phyloP scores from a whole-genome alignment of 2,888 invertebrate species.

The Chloroclystis v-ata region DNA sequence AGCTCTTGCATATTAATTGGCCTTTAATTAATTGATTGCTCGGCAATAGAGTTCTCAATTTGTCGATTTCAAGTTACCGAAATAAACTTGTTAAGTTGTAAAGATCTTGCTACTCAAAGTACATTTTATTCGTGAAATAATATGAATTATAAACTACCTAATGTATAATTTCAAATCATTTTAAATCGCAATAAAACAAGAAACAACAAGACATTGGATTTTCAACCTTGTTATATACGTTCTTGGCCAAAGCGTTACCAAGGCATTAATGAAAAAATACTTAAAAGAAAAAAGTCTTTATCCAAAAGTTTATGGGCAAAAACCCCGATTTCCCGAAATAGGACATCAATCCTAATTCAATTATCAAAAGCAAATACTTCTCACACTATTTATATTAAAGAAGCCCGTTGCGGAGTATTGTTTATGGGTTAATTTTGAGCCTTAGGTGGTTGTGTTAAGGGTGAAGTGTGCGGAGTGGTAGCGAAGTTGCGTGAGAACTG shows the following conservation, averaged over 20 bases:
- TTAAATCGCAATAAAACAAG: too few relatives aligned
- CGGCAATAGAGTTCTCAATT: not conserved
- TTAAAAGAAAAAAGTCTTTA: not conserved
- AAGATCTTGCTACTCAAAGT: too few relatives aligned
- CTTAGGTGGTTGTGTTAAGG: slow-evolving; percentile 1
- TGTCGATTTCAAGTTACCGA: not conserved
- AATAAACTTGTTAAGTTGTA: too few relatives aligned
- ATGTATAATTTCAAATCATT: too few relatives aligned
- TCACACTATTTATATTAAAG: slow-evolving; percentile 37
- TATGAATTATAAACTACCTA: too few relatives aligned
- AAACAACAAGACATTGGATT: too few relatives aligned
- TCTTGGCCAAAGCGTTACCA: too few relatives aligned
- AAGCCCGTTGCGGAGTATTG: slow-evolving; percentile 48
- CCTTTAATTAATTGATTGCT: slow-evolving; percentile 1
- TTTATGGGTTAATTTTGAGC: not conserved
- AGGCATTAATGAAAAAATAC: too few relatives aligned
- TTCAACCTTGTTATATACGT: too few relatives aligned
- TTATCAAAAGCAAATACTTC: slow-evolving; percentile 10
- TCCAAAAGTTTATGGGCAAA: not conserved
- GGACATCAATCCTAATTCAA: slow-evolving; percentile 8
- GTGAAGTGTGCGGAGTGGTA: slow-evolving; percentile 2
- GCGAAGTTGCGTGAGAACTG: slow-evolving; percentile 59
- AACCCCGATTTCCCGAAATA: not conserved
- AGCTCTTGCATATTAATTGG: slow-evolving; percentile 9
- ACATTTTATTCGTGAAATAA: too few relatives aligned